phyloP scores from a whole-genome alignment of 2,888 invertebrate genomes.

The Macrosiphum euphorbiae region DNA sequence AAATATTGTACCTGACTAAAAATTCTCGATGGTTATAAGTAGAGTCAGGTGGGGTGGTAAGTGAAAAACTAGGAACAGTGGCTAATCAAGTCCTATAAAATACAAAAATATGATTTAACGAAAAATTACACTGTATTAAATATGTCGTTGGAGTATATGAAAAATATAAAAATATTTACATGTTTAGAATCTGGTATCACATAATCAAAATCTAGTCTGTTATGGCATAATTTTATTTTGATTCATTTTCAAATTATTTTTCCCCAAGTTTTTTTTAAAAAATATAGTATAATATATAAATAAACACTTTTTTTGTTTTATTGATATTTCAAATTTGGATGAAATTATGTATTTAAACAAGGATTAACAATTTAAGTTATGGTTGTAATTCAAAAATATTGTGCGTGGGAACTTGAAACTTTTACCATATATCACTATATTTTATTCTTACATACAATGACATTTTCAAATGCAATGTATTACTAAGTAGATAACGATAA shows the following conservation, averaged over 20 bases:
- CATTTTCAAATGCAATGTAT: no score
- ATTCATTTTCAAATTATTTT: not conserved
- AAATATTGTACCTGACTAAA: not conserved
- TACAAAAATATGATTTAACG: not conserved
- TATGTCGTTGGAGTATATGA: not conserved
- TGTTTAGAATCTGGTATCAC: not conserved
- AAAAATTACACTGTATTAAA: not conserved
- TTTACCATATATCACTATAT: no score
- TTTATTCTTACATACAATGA: no score
- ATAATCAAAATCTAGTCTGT: not conserved
- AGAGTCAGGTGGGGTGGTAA: not conserved
- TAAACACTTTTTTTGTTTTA: no score
- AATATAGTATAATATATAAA: no score
- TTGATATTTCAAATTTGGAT: no score
- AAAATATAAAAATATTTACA: not conserved
- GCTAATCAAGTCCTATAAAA: not conserved
- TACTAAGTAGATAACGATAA: not conserved
- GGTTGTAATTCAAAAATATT: no score
- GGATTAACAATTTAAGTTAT: no score
- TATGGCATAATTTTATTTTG: not conserved
- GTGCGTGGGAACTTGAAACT: no score
- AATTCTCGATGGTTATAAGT: not conserved
- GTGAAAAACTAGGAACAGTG: not conserved
- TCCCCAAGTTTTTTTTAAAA: not conserved
- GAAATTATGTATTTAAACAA: no score